Base-by-base conservation (phyloP, 1,140 invertebrate genomes). In the Drosophila sechellia region DNA sequence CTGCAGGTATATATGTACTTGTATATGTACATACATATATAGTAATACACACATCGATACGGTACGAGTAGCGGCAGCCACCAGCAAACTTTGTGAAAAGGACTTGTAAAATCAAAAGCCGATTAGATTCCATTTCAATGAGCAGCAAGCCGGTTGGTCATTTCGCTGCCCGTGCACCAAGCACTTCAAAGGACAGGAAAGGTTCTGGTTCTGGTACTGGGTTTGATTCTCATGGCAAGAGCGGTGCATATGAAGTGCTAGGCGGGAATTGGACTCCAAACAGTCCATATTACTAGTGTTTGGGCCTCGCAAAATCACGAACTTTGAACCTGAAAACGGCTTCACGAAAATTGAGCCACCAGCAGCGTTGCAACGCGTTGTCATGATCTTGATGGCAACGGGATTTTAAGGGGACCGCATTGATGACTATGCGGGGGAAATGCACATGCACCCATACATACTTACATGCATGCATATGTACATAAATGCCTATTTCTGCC, bases 91-190 rank as follows among this genome's bases (percentile, higher is more conserved):
- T 86, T 79, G 75, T 81, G 79, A 83, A 87, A 72, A 87, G 83
- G 83, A 79, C 84, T 87, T 87, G 83, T 79, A 89, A 84, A 87
- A 87, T 87, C 84, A 89, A 87, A 87, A 87, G 84, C 84, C 84
- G 84, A 87, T 87, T 87, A 87, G 79, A 87, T 87, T 87, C 85
- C 79, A 84, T 87, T 87, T 87, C 79, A 83, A 74, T 89, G 84
- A 89, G 84, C 84, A 89, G 71, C 76, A 59, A 73, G 83, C 84
- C 79, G 79, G 84, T 83, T 89, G 83, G 84, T 89, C 83, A 87
- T 87, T 87, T 87, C 76, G 31, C 48, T 79, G 71, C 79, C 75
- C 55, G 70, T 65, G 64, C 50, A 31, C 39, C 50, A 45, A 4
- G 42, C 11, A 45, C 15, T 59, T 37, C 22, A 15, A 61, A 46